phyloP scores from a whole-genome alignment of 2,113 vertebrate species.

The Oceanodroma tethys region DNA sequence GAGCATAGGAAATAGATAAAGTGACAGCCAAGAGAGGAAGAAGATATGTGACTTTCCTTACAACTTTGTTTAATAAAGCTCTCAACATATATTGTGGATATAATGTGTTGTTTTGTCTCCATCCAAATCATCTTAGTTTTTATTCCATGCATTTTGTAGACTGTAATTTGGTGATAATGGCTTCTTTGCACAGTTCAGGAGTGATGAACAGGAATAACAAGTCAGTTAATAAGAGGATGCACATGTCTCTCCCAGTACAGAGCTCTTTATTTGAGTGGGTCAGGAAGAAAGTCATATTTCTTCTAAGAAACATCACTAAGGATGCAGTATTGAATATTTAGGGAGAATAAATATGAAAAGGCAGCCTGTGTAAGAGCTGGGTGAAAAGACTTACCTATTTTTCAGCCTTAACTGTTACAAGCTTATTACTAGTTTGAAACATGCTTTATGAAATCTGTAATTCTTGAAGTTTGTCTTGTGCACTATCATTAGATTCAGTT shows the following conservation, averaged over 20 bases:
- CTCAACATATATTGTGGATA: conserved; percentile 8
- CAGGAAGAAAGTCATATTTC: background rate
- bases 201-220: conserved; percentile 33
- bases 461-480: background rate
- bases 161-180: conserved; percentile 50
- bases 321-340: background rate
- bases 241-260: background rate
- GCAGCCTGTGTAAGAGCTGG: background rate
- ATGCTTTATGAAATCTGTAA: background rate
- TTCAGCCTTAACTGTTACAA: background rate
- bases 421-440: background rate
- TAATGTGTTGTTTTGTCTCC: conserved; percentile 42
- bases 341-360: background rate
- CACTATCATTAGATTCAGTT: background rate
- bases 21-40: conserved; percentile 56
- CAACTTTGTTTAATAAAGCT: conserved; percentile 66
- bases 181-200: conserved; percentile 1
- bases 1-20: conserved; percentile 67
- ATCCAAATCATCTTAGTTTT: conserved; percentile 52
- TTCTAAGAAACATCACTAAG: background rate
- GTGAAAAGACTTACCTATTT: background rate
- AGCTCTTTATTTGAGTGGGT: background rate
- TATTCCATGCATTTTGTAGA: conserved; percentile 47
- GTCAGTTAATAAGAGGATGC: background rate
- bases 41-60: conserved; percentile 51